Evolutionary conservation across 2,113 vertebrate species (phyloP).

Genomic region (Oxyura jamaicensis): DNA sequence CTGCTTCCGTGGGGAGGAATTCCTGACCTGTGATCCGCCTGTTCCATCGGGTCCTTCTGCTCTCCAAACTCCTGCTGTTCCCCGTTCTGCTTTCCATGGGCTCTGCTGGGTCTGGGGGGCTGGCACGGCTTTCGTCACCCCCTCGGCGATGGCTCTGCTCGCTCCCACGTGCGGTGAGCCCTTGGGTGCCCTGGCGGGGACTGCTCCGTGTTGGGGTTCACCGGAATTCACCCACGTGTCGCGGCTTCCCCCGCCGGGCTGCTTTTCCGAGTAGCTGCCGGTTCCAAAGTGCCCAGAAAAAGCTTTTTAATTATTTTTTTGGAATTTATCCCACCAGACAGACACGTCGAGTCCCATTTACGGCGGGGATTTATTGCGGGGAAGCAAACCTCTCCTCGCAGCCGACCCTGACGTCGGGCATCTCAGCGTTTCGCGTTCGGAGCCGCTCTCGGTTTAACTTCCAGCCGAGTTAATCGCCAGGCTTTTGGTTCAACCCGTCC

Average conservation of each 20-base stretch:
- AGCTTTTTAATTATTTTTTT: not conserved
- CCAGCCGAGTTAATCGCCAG: not conserved
- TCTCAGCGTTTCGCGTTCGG: not conserved
- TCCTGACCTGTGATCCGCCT: no score
- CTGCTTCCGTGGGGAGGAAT: no score
- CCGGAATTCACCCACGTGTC: not conserved
- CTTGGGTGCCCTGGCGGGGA: not conserved
- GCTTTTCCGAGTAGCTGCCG: not conserved
- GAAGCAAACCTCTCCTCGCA: not conserved
- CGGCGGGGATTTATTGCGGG: not conserved
- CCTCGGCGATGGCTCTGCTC: no score
- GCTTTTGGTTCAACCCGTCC: slow-evolving; percentile 23
- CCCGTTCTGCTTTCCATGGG: no score
- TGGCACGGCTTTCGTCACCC: no score
- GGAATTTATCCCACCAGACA: not conserved
- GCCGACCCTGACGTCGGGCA: not conserved
- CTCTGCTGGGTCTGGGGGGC: no score
- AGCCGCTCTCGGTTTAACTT: slow-evolving; percentile 25
- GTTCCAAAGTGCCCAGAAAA: not conserved
- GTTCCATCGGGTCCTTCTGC: no score
- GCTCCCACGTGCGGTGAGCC: no score
- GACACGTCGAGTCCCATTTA: not conserved
- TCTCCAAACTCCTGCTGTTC: no score
- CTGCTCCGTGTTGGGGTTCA: slow-evolving; percentile 39
- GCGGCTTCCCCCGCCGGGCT: not conserved